Base-by-base conservation (phyloP, 1,140 invertebrate species). In the Euwallacea similis region DNA sequence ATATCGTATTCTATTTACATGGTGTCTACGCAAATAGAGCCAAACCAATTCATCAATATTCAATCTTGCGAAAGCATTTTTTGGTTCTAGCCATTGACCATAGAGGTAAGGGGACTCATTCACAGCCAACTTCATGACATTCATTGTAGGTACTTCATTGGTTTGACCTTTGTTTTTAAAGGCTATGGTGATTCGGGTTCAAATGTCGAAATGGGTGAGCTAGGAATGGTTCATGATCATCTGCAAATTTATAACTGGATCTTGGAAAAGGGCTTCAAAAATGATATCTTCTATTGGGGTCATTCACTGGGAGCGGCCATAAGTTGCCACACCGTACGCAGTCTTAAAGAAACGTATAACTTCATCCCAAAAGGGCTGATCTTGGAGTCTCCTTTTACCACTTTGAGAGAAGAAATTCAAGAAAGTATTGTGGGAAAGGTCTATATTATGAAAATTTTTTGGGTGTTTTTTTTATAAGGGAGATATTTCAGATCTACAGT, bases 81-180 rank as follows among this genome's bases (percentile, higher is more conserved):
- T 94, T 98, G 83, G 87, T 98, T 13, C 83, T 98, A 61, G 86
- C 93, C 6, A 91, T 97, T 76, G 96, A 98, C 82, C 98, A 98
- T 81, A 84, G 95, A 84, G 90, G 93, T 69, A 33, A 33, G 21
- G 4, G 21, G 21, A 33, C 21, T 33, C 21, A 33, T 33, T 33
- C 4, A 33, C 21, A 33, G 4, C 21, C 21, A 33, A 33, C 21
- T 33, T 33, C 21, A 33, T 33, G 21, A 33, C 21, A 2, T 33
- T 33, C 4, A 33, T 33, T 4, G 4, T 33, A 33, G 21, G 21
- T 33, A 33, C 21, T 33, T 33, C 21, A 33, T 33, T 33, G 21
- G 21, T 33, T 33, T 4, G 21, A 33, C 4, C 21, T 33, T 33
- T 33, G 21, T 33, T 33, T 33, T 33, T 4, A 33, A 33, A 33